These are phyloP conservation scores for Resseliella maxima DNA, from an alignment of 2,888 invertebrate species.

Conservation along the genomic window DNA sequence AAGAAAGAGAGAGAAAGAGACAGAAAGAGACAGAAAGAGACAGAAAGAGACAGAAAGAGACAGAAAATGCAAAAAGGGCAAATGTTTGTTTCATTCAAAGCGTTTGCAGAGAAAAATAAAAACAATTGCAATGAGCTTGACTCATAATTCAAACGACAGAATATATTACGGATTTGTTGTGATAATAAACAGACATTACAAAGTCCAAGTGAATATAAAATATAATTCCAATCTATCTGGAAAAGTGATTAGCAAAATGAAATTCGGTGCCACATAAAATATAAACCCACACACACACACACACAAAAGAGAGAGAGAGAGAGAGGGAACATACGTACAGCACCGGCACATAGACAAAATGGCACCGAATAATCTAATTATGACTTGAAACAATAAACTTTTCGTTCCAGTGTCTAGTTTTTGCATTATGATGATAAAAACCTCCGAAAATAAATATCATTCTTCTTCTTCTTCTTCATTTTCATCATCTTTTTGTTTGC, in stretches of 20 bases:
- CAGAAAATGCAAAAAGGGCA: no score
- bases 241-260: background rate
- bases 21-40: no score
- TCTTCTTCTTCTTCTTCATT: background rate
- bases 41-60: no score
- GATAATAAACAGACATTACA: background rate
- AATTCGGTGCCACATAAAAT: no score
- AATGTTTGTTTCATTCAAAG: no score
- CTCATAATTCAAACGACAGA: background rate
- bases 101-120: background rate
- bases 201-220: background rate
- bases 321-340: background rate
- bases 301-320: background rate
- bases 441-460: background rate
- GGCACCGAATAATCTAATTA: conserved; percentile 48
- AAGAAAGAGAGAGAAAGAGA: no score
- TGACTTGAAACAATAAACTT: conserved; percentile 14
- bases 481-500: background rate
- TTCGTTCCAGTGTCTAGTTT: conserved; percentile 42
- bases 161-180: background rate
- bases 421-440: background rate
- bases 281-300: background rate
- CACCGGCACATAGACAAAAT: background rate
- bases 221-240: background rate
- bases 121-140: background rate